Base-by-base conservation (phyloP, 2,888 invertebrate genomes). In the Stictocephala bisonia region DNA sequence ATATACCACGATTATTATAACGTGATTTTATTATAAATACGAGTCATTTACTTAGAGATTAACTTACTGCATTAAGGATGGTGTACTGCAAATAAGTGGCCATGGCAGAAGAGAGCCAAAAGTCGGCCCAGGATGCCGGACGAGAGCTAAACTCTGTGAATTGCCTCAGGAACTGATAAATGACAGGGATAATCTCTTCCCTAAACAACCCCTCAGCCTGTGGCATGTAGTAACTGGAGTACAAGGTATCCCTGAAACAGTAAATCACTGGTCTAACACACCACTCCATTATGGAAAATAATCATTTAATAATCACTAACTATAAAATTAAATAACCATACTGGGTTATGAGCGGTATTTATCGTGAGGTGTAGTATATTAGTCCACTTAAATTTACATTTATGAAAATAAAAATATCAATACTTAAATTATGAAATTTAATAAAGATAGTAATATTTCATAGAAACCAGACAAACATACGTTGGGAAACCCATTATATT, bases 91-190 rank as follows among this genome's bases (percentile, higher is more conserved):
- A 15, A 41, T 24, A 60, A 4, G 15, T 22, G 11, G 22, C 41
- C 6, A 60, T 35, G 3, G 60, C 41, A 6, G 20, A 24, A 3
- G 60, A 60, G 4, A 60, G 3, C 60, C 60, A 60, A 41, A 20
- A 35, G 60, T 60, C 60, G 1, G 20, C 22, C 60, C 60, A 60
- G 3, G 3, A 2, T 1, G 2, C n/a, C 3, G 60, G 60, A 3
- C 20, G 60, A 13, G 56, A n/a, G 7, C 40, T 40, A 41, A 60
- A 60, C 22, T 40, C 22, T 20, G 60, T 20, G 22, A 22, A 60
- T 41, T 60, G 60, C 13, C 41, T 40, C 22, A 60, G 11, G 24
- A 13, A 60, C 40, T 60, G 40, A n/a, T 41, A 40, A 6, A 60
- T 3, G 3, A 60, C 60, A 1, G 60, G 60, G 3, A 29, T 26